Percentiles rank a stretch among this genome's conserved stretches.
Conservation (phyloP, 2,797 vertebrate genomes). For the Anguilla obscura region DNA sequence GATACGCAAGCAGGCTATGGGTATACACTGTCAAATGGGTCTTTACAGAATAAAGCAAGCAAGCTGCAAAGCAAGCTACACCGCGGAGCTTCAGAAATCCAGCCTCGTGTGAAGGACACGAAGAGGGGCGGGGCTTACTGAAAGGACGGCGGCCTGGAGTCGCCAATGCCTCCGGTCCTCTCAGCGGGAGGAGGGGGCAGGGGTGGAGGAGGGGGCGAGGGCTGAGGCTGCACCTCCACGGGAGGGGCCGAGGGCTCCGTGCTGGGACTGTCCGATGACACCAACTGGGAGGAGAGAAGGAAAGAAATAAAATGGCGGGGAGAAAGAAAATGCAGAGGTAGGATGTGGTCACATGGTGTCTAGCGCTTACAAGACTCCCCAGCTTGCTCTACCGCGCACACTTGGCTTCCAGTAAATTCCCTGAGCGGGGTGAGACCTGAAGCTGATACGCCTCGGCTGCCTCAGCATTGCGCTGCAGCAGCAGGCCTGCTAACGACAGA, state of each 20-base stretch:
- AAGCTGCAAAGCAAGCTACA: background rate
- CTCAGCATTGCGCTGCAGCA: background rate
- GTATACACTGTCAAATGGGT: background rate
- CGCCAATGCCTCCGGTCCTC: constrained; percentile 86
- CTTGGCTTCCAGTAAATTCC: background rate
- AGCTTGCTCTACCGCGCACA: too few species aligned
- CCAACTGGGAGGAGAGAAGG: constrained; percentile 67
- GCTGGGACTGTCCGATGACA: constrained; percentile 80
- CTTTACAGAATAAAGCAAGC: background rate
- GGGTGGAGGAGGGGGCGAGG: constrained; percentile 80
- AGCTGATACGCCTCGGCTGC: background rate
- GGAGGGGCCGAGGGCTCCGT: constrained; percentile 66
- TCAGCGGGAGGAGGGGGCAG: constrained; percentile 82
- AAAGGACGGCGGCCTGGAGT: constrained; percentile 89
- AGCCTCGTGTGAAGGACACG: background rate
- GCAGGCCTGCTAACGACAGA: background rate
- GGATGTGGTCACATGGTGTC: background rate
- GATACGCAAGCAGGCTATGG: background rate
- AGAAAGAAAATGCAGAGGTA: constrained; percentile 19
- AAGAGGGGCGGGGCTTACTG: constrained; percentile 73
- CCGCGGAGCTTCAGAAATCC: background rate
- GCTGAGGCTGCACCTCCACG: constrained; percentile 72
- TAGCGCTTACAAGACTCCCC: background rate
- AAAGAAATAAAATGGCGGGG: constrained; percentile 36
- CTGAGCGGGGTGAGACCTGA: background rate